A percentile compares a stretch with the other conserved stretches of the same genome.
Evolutionary conservation across 2,888 invertebrate species (phyloP).

Genomic region (Macrosoma leucophasiata): DNA sequence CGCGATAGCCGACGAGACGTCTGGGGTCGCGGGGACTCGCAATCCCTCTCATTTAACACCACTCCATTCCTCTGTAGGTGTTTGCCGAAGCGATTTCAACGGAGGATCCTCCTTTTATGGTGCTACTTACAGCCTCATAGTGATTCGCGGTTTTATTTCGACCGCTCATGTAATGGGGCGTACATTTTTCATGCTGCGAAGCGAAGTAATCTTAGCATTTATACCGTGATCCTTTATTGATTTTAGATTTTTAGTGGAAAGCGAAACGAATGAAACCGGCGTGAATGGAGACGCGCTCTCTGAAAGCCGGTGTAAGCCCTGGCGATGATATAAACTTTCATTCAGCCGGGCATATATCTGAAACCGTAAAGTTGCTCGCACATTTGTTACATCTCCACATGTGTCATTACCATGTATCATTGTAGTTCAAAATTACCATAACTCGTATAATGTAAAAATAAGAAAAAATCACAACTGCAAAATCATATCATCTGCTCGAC

Average conservation of each 20-base stretch:
- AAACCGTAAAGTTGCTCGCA: constrained; percentile 44
- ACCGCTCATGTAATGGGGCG: constrained; percentile 66
- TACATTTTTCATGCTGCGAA: constrained; percentile 70
- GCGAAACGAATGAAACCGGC: constrained; percentile 69
- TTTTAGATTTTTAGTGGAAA: constrained; percentile 75
- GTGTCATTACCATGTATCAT: no score
- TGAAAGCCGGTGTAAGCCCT: constrained; percentile 68
- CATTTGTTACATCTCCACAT: constrained; percentile 22
- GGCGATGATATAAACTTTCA: constrained; percentile 69
- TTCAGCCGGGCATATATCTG: constrained; percentile 58
- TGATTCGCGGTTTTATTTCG: constrained; percentile 75
- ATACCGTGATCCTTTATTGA: constrained; percentile 74
- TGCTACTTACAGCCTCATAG: constrained; percentile 69
- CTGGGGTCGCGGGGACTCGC: constrained; percentile 36
- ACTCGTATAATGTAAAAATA: no score
- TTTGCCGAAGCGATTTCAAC: constrained; percentile 72
- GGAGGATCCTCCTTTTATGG: constrained; percentile 70
- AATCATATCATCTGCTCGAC: constrained; percentile 50
- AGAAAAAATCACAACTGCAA: constrained; percentile 36
- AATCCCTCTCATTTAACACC: constrained; percentile 76
- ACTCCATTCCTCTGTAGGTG: constrained; percentile 71
- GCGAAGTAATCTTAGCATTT: constrained; percentile 74
- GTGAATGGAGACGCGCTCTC: constrained; percentile 70
- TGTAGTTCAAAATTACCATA: no score
- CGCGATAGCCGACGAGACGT: constrained; percentile 35